These are phyloP conservation scores for Astropecten irregularis DNA, from an alignment of 53 echinoderm and acorn worm species.

Conservation along the genomic window DNA sequence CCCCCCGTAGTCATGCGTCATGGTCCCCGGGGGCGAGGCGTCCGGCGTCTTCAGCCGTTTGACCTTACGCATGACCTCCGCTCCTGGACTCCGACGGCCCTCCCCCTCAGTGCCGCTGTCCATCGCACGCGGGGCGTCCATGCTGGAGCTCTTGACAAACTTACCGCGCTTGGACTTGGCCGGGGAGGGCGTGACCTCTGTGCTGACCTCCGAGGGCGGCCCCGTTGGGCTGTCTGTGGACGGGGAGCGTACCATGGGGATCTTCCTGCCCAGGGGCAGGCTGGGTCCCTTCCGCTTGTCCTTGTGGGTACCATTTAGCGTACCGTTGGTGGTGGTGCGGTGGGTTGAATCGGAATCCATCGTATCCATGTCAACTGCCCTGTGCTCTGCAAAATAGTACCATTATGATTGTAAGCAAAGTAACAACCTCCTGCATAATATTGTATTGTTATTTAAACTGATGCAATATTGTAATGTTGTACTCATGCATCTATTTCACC, in stretches of 20 bases:
- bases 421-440: no score
- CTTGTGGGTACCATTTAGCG: constrained; percentile 57
- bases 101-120: constrained; percentile 61
- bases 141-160: constrained; percentile 90
- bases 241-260: constrained; percentile 75
- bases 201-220: constrained; percentile 56
- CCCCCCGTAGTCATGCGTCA: constrained; percentile 61
- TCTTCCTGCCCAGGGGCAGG: constrained; percentile 82
- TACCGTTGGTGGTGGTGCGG: constrained; percentile 62
- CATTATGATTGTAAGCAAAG: background rate
- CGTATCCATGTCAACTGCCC: constrained; percentile 71
- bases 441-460: no score
- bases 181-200: constrained; percentile 71
- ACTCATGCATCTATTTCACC: no score
- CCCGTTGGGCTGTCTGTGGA: constrained; percentile 71
- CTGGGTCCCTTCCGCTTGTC: constrained; percentile 85
- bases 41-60: constrained; percentile 74
- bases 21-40: constrained; percentile 78
- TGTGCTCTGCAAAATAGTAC: constrained; percentile 68
- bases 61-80: constrained; percentile 61
- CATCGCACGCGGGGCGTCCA: constrained; percentile 74
- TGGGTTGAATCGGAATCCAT: constrained; percentile 59
- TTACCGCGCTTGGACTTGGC: constrained; percentile 87
- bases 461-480: no score
- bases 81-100: constrained; percentile 76